Conservation (phyloP, 2,888 invertebrate genomes). For the Acleris emargana region DNA sequence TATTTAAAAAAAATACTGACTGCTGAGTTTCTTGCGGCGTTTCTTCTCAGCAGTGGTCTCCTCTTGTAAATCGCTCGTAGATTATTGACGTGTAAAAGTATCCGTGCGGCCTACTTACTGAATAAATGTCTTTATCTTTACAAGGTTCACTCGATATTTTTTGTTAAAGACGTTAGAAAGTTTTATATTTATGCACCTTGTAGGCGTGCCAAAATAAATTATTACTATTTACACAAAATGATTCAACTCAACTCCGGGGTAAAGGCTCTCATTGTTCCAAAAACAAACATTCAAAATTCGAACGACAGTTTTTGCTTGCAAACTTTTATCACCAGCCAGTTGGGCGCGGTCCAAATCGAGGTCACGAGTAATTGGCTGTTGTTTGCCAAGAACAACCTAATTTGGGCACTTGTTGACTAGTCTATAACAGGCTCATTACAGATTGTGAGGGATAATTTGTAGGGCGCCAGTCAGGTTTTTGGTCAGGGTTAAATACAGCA, state of each 20-base stretch:
- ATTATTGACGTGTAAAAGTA: no score
- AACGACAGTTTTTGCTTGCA: constrained; percentile 27
- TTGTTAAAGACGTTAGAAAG: no score
- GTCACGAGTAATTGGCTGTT: constrained; percentile 19
- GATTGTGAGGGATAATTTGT: neutral
- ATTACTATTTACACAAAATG: no score
- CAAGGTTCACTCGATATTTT: no score
- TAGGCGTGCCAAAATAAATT: no score
- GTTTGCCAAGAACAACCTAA: constrained; percentile 32
- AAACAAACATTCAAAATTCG: constrained; percentile 10
- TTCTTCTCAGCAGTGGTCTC: no score
- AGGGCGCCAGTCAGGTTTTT: neutral
- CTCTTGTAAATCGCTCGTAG: no score
- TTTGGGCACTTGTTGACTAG: constrained; percentile 35
- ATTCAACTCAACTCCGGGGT: neutral
- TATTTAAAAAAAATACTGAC: no score
- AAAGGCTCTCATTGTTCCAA: neutral
- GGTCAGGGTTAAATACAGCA: neutral
- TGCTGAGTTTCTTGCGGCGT: no score
- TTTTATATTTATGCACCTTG: no score
- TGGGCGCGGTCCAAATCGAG: constrained; percentile 28
- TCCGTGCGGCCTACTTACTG: no score
- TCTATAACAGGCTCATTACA: constrained; percentile 15
- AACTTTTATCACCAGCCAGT: constrained; percentile 26
- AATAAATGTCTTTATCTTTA: no score